A percentile compares a stretch with the other conserved stretches of the same genome.
Evolutionary conservation across 2,888 invertebrate genomes (phyloP).

Genomic region (Cheilosia pagana): DNA sequence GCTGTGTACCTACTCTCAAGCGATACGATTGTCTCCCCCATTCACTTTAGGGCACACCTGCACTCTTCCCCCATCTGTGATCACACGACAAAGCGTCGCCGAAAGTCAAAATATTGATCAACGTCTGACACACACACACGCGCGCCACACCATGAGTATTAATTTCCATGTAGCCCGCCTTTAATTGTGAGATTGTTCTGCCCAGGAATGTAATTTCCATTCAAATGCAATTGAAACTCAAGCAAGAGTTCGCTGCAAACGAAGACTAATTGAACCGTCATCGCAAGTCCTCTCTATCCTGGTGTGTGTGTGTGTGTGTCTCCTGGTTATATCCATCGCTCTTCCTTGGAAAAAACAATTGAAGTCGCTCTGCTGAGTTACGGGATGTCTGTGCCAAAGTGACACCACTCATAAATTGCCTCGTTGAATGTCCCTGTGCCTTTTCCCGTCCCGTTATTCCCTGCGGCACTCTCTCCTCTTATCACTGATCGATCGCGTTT

Average conservation of each 20-base stretch:
- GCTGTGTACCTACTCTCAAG: background rate
- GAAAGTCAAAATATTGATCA: constrained; percentile 66
- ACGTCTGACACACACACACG: constrained; percentile 8
- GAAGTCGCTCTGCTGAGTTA: constrained; percentile 54
- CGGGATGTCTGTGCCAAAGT: constrained; percentile 63
- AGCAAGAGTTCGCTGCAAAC: constrained; percentile 33
- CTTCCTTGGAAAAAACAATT: constrained; percentile 42
- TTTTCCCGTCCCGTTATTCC: constrained; percentile 29
- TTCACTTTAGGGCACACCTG: constrained; percentile 49
- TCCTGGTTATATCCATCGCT: constrained; percentile 1
- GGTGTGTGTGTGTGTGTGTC: constrained; percentile 7
- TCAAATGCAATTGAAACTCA: constrained; percentile 52
- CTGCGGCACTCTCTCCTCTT: background rate
- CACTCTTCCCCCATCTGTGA: constrained; percentile 39
- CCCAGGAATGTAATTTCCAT: constrained; percentile 13
- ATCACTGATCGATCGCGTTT: constrained; percentile 66
- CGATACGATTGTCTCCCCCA: constrained; percentile 7
- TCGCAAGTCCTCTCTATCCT: constrained; percentile 17
- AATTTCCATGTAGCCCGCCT: constrained; percentile 31
- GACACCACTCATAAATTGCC: constrained; percentile 71
- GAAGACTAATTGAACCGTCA: constrained; percentile 70
- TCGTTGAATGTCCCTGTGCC: constrained; percentile 35
- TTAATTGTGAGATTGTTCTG: constrained; percentile 39
- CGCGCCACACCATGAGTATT: background rate
- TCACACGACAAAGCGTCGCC: constrained; percentile 56